Conservation (phyloP, 1,140 invertebrate genomes). For the Cyclina sinensis region DNA sequence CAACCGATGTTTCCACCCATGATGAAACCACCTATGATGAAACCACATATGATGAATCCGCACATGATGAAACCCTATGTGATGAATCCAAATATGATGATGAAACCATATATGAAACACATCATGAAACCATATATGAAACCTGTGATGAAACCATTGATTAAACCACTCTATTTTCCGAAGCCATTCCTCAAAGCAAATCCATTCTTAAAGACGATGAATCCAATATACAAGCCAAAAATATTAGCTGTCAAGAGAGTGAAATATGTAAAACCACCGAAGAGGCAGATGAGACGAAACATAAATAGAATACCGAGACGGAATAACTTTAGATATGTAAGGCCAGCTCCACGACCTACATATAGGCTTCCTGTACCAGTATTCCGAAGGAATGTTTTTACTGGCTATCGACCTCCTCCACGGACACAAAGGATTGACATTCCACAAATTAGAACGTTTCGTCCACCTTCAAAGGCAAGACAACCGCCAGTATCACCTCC, state of each 20-base stretch:
- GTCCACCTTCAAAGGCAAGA: not conserved
- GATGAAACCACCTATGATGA: not conserved
- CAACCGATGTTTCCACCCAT: not conserved
- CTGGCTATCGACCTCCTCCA: not conserved
- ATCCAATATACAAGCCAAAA: not conserved
- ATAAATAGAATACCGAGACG: not conserved
- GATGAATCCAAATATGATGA: not conserved
- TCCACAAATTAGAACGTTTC: not conserved
- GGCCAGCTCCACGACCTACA: not conserved
- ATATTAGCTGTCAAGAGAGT: not conserved
- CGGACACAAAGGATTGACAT: not conserved
- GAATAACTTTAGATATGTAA: not conserved
- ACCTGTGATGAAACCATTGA: not conserved
- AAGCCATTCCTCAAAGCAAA: not conserved
- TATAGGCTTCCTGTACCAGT: not conserved
- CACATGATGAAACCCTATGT: too few species aligned
- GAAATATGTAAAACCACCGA: conserved; percentile 12
- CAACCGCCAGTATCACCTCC: not conserved
- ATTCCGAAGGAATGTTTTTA: not conserved
- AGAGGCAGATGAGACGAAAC: not conserved
- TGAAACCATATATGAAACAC: not conserved
- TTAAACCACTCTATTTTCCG: not conserved
- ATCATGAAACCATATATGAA: not conserved
- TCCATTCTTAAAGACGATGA: not conserved
- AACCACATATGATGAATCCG: too few species aligned